Base-by-base conservation (phyloP, 2,797 vertebrate genomes). In the Falco concolor region DNA sequence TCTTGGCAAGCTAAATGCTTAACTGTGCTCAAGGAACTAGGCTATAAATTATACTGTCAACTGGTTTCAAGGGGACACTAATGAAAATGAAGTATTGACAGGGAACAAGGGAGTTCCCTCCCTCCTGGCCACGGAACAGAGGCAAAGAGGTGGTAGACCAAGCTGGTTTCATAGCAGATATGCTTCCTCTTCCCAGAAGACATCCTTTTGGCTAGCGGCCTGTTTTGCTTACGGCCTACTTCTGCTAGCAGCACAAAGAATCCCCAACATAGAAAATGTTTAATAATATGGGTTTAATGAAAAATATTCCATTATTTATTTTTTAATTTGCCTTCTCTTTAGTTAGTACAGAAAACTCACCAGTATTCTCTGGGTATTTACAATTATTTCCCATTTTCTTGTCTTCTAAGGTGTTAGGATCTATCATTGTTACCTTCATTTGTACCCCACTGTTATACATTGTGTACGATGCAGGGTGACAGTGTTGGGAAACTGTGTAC, bases 31-130 rank as follows among this genome's bases (percentile, higher is more conserved):
- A 77, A 80, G 65, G 68, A 94, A 68, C 63, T 21, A 76, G 57
- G 79, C 68, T 75, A 80, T 92, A 92, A 87, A 93, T 95, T 83
- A 91, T 30, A 76, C 61, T 85, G 84, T 92, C 91, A 89, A 72
- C 64, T 36, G 91, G 47, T 85, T 94, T 78, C 89, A 91, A 94
- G 93, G 91, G 42, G 76, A 84, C 32, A 3, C 40, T 89, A 89
- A 94, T 76, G 81, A 92, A 75, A 93, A 72, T 57, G 53, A 53
- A 8, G 9, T 42, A 95, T 18, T 83, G 60, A 61, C 84, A 89
- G 69, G 75, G 64, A 96, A 74, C 72, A 24, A 77, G 75, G 92
- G 61, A 68, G 69, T 32, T 89, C 72, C n/a, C 45, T 77, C 82
- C 84, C 79, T 94, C 72, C 81, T 80, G 89, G 78, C 52, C 72